Base-by-base conservation (phyloP, 2,888 invertebrate genomes). In the Chorisops tibialis region DNA sequence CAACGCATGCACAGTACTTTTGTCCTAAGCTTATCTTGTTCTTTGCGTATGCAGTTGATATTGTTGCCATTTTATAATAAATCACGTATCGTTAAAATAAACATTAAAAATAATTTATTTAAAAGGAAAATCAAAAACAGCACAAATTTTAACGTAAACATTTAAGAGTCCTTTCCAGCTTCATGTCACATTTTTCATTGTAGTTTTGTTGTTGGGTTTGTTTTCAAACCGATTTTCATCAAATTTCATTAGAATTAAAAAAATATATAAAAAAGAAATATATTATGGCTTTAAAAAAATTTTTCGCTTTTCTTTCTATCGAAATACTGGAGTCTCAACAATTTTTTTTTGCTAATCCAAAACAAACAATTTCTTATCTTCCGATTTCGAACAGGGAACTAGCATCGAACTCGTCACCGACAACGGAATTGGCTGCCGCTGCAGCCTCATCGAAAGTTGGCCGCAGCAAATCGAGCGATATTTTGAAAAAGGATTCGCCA, bases 381-480 rank as follows among this genome's bases (percentile, higher is more conserved):
- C 30, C 30, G 9, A 16, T 37, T 59, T 43, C 18, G 22, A 22
- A 38, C 39, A 62, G 62, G 30, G 52, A 56, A 19, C 14, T 54
- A 14, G 21, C 21, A 21, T 49, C 54, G 1, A 22, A 24, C 41
- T 30, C 30, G 7, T 56, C 56, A 35, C 62, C 62, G 7, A 37
- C 54, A 7, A 41, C 41, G 7, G 39, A 48, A 30, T 2, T 38
- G 43, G 11, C 16, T n/a, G 45, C 43, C 4, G 43, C 30, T 4
- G 18, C 30, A 16, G 39, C 45, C 12, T 30, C 56, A 7, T 30
- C 47, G 16, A 45, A 58, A 59, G 65, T 68, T 58, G 63, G 65
- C 67, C 66, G 88, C 73, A 88, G 87, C 74, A 84, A 85, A 74
- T 88, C 90, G 74, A 90, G 88, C 73, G 91, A 91, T 75, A 80